Evolutionary conservation across 2,797 vertebrate species (phyloP).

Genomic region (Macropodus opercularis): DNA sequence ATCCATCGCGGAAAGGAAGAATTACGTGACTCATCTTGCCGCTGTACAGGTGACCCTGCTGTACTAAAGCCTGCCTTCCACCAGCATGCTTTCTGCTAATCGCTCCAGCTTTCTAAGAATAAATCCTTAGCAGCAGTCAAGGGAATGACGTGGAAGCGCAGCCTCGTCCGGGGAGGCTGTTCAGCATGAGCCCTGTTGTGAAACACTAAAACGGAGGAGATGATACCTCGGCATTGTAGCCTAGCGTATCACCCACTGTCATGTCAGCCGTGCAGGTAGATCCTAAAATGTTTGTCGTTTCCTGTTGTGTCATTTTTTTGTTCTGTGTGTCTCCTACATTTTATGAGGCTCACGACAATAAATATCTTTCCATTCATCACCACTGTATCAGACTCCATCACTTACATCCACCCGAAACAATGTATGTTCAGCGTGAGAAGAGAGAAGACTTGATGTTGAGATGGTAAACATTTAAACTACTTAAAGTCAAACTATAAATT

Average conservation of each 20-base stretch:
- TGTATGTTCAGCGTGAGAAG: too few species aligned
- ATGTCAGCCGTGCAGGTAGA: too few species aligned
- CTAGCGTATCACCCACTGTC: too few species aligned
- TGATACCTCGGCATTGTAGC: too few species aligned
- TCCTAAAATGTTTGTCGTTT: too few species aligned
- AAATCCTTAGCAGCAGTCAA: conserved; percentile 7
- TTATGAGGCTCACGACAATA: too few species aligned
- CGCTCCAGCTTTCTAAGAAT: not conserved
- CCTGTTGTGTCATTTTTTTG: too few species aligned
- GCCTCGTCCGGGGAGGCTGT: not conserved
- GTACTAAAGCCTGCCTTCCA: not conserved
- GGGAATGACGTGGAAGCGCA: not conserved
- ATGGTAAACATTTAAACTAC: conserved; percentile 38
- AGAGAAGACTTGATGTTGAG: too few species aligned
- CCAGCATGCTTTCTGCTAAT: conserved; percentile 7
- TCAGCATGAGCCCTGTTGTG: not conserved
- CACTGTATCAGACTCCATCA: too few species aligned
- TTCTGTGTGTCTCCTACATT: too few species aligned
- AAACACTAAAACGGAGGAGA: not conserved
- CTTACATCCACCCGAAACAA: too few species aligned
- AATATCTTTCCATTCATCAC: too few species aligned
- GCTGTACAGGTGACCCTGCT: not conserved
- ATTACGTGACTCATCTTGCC: conserved; percentile 9
- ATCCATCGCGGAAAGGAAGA: conserved; percentile 8
- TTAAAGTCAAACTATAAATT: conserved; percentile 36